These are phyloP conservation scores for Scylla paramamosain DNA, from an alignment of 1,140 invertebrate species.

Conservation along the genomic window DNA sequence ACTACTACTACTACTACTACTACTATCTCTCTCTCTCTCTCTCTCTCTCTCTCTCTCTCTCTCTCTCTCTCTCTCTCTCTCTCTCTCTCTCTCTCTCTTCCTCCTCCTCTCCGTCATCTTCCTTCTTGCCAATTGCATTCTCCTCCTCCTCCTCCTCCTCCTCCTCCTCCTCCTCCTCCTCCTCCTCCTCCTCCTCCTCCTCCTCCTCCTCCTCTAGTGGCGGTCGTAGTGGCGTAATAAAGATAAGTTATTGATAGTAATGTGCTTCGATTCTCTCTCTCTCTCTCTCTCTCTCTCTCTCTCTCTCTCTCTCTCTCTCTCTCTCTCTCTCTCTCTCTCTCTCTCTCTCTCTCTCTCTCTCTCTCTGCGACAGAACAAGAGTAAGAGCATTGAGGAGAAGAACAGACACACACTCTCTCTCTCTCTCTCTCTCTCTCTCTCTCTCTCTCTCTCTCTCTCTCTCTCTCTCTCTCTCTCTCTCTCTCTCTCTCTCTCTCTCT, in stretches of 20 bases:
- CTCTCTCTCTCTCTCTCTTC: not conserved
- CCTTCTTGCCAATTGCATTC: not conserved
- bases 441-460: too few species aligned
- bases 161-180: constrained; percentile 17
- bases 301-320: constrained; percentile 50
- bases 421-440: too few species aligned
- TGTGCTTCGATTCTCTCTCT: too few species aligned
- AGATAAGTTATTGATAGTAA: not conserved
- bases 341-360: constrained; percentile 46
- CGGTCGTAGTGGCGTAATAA: not conserved
- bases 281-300: too few species aligned
- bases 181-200: not conserved
- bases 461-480: constrained; percentile 42
- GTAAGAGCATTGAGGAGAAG: too few species aligned
- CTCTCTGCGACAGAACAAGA: too few species aligned
- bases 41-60: too few species aligned
- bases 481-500: constrained; percentile 33
- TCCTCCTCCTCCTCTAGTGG: too few species aligned
- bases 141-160: constrained; percentile 9
- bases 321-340: constrained; percentile 31
- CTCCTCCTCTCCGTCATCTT: not conserved
- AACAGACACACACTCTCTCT: too few species aligned
- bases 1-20: too few species aligned
- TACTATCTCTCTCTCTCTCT: too few species aligned
- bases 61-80: too few species aligned